phyloP scores from a whole-genome alignment of 2,888 invertebrate genomes.

The Heliconius sara region DNA sequence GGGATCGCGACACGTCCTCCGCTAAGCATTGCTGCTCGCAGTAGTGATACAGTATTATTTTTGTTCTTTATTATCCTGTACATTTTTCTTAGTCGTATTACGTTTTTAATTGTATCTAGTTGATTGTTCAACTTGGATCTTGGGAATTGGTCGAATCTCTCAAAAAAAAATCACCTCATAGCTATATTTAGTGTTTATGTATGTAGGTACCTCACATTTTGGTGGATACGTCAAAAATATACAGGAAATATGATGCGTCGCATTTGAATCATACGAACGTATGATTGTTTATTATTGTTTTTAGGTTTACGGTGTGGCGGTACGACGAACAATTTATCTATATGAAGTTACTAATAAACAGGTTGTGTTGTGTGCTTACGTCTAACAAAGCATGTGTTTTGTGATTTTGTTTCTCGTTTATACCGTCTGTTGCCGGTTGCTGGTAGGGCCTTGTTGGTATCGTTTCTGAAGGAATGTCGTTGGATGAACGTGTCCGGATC shows the following conservation, averaged over 20 bases:
- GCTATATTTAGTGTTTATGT: conserved; percentile 43
- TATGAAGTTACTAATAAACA: conserved; percentile 80
- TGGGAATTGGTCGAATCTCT: conserved; percentile 46
- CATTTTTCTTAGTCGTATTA: conserved; percentile 74
- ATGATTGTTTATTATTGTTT: conserved; percentile 76
- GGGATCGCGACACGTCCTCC: conserved; percentile 54
- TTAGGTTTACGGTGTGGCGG: conserved; percentile 72
- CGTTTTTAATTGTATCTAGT: conserved; percentile 70
- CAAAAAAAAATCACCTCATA: conserved; percentile 46
- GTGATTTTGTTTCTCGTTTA: conserved; percentile 66
- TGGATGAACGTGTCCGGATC: not conserved
- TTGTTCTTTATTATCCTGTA: conserved; percentile 76
- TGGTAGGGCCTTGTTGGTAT: not conserved
- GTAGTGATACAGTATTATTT: conserved; percentile 82
- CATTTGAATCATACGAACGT: conserved; percentile 70
- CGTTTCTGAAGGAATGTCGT: not conserved
- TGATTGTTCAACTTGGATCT: conserved; percentile 61
- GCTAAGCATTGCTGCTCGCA: conserved; percentile 72
- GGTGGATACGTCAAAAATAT: conserved; percentile 28
- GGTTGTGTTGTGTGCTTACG: conserved; percentile 83
- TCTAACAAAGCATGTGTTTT: conserved; percentile 82
- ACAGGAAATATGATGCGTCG: conserved; percentile 54
- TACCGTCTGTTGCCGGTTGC: conserved; percentile 23
- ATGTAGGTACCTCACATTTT: conserved; percentile 29
- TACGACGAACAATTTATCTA: conserved; percentile 74